These are phyloP conservation scores for Sclerurus mexicanus DNA, from an alignment of 2,113 vertebrate species.

Conservation along the genomic window DNA sequence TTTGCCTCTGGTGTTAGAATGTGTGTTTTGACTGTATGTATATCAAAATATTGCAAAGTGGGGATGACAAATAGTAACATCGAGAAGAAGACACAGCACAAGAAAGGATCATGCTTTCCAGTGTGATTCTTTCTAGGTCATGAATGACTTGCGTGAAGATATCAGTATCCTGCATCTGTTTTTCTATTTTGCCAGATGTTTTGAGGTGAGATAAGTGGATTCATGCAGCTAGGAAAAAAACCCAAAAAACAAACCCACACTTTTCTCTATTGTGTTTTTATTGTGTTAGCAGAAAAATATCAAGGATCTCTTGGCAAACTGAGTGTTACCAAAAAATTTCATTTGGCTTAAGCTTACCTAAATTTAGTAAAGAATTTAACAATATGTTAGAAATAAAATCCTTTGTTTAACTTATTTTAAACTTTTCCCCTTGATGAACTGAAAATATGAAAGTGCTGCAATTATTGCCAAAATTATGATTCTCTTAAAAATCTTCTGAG, in stretches of 20 bases:
- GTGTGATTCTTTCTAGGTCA: conserved; percentile 5
- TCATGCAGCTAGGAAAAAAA: not conserved
- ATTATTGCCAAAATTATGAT: not conserved
- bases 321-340: not conserved
- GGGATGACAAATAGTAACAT: not conserved
- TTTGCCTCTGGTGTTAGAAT: not conserved
- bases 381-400: not conserved
- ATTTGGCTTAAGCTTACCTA: not conserved
- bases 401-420: not conserved
- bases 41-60: not conserved
- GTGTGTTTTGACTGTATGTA: not conserved
- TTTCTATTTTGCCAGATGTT: conserved; percentile 9
- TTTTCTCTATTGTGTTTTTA: not conserved
- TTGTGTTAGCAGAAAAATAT: not conserved
- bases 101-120: not conserved
- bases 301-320: not conserved
- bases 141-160: conserved; percentile 36
- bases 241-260: accelerated
- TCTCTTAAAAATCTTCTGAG: not conserved
- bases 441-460: not conserved
- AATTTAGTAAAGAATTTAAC: not conserved
- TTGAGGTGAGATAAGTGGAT: conserved; percentile 6
- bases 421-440: not conserved
- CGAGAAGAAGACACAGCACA: not conserved
- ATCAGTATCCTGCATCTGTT: not conserved